Evolutionary conservation across 2,888 invertebrate species (phyloP), one percentile per base, ranked within the genome.

Genomic region (Drosophila mimica): DNA sequence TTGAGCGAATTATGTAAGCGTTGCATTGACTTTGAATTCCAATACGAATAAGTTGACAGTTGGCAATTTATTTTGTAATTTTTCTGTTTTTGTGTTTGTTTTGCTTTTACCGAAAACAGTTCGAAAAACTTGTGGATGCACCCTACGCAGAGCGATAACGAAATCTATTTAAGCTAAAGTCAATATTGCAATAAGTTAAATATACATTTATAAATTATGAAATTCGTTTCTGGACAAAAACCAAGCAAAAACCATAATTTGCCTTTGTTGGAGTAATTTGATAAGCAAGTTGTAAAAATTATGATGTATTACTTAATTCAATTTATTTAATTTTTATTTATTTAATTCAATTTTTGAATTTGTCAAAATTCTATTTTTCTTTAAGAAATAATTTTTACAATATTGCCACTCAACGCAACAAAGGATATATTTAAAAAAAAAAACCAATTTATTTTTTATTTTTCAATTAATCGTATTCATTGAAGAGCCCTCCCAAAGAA

Each of bases 21-120:
- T 84, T 80, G 72, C 89, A 83, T 84, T 88, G 84, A 84, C 89
- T 89, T 85, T 84, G 82, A 81, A 72, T 79, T 67, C 62, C 64
- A 83, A 43, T 66, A 58, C 64, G 54, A 66, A 74, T 78, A 78
- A 70, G 73, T 83, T 70, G 71, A 83, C 83, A 86, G 65, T 66
- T 69, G 77, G 75, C 73, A 79, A 69, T 83, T 83, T 72, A 40
- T 15, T 38, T 43, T 30, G 30, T 8, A 0, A 48, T 20, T 34
- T 70, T 36, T 15, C 0, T 15, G 36, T 36, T 36, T 11, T 25
- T 15, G 13, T 11, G 28, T 54, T 36, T 40, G 30, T 48, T 15
- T 54, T 57, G n/a, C 70, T 64, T 54, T 74, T 59, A 62, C 70
- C 62, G 77, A 67, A 70, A 60, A 57, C 61, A 56, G 48, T 64